phyloP scores from a whole-genome alignment of 2,797 vertebrate genomes.

The Glossophaga mutica region DNA sequence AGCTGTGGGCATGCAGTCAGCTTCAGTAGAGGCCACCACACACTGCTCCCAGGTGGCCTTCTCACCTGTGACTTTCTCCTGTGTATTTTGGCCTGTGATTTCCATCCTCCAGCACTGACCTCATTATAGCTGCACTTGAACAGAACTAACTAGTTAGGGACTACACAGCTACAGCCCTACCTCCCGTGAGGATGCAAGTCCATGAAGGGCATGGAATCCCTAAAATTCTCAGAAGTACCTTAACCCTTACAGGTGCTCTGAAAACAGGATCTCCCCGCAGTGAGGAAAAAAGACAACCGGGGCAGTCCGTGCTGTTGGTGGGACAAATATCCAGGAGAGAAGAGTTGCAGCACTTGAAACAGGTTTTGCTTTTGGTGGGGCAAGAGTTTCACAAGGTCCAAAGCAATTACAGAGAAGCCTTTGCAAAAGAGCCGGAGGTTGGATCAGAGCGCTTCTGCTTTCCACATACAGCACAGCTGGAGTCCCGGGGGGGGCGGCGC shows the following conservation, averaged over 20 bases:
- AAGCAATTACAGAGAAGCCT: slow-evolving; percentile 37
- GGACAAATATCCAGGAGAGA: not conserved
- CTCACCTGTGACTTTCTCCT: not conserved
- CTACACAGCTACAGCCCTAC: not conserved
- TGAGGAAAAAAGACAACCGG: not conserved
- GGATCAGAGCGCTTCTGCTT: not conserved
- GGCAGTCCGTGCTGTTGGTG: not conserved
- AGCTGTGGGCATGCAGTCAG: not conserved
- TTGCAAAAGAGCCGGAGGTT: slow-evolving; percentile 18
- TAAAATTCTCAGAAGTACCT: not conserved
- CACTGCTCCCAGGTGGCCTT: not conserved
- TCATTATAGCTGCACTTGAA: not conserved
- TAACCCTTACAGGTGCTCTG: not conserved
- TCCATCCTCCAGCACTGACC: not conserved
- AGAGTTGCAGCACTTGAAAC: not conserved
- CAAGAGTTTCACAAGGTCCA: slow-evolving; percentile 12
- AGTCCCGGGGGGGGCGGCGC: not conserved
- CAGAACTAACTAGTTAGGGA: not conserved
- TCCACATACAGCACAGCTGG: not conserved
- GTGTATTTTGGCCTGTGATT: not conserved
- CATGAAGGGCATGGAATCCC: not conserved
- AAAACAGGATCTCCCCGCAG: not conserved
- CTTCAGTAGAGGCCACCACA: not conserved
- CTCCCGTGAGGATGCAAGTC: not conserved
- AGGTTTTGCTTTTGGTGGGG: not conserved